Evolutionary conservation across 2,888 invertebrate species (phyloP), one percentile per base, ranked within the genome.

Genomic region (Rhogogaster chlorosoma): DNA sequence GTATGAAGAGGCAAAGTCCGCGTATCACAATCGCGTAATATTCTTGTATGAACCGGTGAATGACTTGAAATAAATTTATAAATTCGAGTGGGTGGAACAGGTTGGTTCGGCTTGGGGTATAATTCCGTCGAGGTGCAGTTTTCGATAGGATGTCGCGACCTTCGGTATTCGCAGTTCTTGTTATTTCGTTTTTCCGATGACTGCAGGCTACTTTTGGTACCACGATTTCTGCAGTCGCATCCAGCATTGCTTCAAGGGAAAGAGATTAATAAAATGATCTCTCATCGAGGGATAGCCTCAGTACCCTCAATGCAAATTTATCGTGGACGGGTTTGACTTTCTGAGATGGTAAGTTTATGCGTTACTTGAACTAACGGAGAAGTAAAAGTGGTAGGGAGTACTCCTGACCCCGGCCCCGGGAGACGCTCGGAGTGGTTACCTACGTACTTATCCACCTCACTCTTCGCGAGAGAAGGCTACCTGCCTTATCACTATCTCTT

Each of bases 401-500:
- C 80, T 38, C 22, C 57, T 61, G 80, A 80, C 36, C 80, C 80
- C n/a, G 36, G 57, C 80, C 38, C 38, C 32, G 61, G 61, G 80
- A 38, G 80, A 80, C 26, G 78, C 36, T 29, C 18, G 29, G 53
- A 29, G 49, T 77, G 53, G 49, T 77, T 73, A 73, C 53, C 29
- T 61, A 61, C 32, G 36, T 80, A 32, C 57, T 15, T 61, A 32
- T 36, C 29, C 9, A 61, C 80, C 29, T 57, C 22, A 70, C 83
- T 45, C 64, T 67, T 18, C 42, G 45, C 18, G 61, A 83, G 64
- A 77, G n/a, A 38, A 67, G 83, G 42, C 67, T 80, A 67, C 83
- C 83, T 83, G 83, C 67, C 83, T 83, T 83, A 83, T 80, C 80
- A 64, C 80, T 80, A 64, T 80, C 80, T 80, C 80, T 80, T 80